phyloP scores from a whole-genome alignment of 2,888 invertebrate genomes.

The Cantharis rufa region DNA sequence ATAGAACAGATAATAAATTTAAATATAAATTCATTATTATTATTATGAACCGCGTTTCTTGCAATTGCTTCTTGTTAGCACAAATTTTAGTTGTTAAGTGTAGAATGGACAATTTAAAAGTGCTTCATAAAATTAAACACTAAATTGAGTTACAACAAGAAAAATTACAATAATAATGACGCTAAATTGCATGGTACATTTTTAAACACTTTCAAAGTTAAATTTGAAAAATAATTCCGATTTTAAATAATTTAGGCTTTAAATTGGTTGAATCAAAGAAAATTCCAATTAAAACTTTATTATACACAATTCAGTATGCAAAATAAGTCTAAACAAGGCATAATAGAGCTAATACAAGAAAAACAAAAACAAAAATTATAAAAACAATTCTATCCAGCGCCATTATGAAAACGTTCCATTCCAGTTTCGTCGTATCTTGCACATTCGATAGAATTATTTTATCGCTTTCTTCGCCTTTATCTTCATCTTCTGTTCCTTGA shows the following conservation, averaged over 20 bases:
- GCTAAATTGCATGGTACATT: background rate
- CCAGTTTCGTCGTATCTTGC: background rate
- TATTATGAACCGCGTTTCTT: background rate
- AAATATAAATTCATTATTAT: background rate
- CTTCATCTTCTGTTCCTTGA: background rate
- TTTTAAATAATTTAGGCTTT: too few species aligned
- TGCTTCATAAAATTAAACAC: background rate
- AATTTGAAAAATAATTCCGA: too few species aligned
- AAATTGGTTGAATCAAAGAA: too few species aligned
- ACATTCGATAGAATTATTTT: background rate
- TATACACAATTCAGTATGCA: too few species aligned
- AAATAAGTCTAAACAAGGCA: background rate
- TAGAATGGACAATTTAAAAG: background rate
- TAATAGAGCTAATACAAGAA: slow-evolving; percentile 1
- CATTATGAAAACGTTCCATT: slow-evolving; percentile 12
- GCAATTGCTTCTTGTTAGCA: background rate
- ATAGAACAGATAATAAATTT: background rate
- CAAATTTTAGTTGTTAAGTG: background rate
- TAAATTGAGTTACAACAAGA: background rate
- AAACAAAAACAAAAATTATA: background rate
- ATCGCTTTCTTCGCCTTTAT: slow-evolving; percentile 5
- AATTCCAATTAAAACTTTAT: too few species aligned
- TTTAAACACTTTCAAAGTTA: too few species aligned
- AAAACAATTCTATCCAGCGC: slow-evolving; percentile 5
- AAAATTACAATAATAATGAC: background rate